Base-by-base conservation (phyloP, 2,888 invertebrate species). In the Cinara cedri region DNA sequence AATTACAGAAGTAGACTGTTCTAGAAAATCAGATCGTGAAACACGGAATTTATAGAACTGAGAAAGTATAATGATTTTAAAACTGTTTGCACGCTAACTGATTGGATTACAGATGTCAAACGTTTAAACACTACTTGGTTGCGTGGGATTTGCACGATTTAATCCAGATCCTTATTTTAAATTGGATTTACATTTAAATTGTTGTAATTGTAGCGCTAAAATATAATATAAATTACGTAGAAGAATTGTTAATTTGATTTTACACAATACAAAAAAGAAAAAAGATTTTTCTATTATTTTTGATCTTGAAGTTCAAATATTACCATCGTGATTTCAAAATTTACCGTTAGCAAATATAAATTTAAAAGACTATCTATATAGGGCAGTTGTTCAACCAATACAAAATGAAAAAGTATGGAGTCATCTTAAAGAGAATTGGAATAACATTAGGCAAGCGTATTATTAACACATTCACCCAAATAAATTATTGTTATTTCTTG, bases 1-100 rank as follows among this genome's bases (percentile, higher is more conserved):
- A 75, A 75, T 65, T 75, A 75, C 42, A 44, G 65, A 75, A 75
- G 63, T 75, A 75, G 51, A 63, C 44, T 42, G 13, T 75, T 75
- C n/a, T 54, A 13, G 9, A 44, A 65, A 21, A 65, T 65, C 9
- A 44, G 51, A 65, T 65, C 63, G 74, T 75, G 63, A 65, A 72
- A 13, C 74, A 65, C 54, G 63, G 42, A 75, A 54, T 54, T 54
- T 54, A 65, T 65, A 54, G 8, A 75, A 75, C 74, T 75, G 63
- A 65, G 74, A 65, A 75, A 75, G 54, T 65, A n/a, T 2, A 54
- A 65, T 3, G 63, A 24, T 65, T 75, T 63, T 54, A 13, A 44
- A 75, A 34, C n/a, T 54, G 54, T 65, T 65, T 4, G 54, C 63
- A 63, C 54, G 54, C 74, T 44, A 75, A 54, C 54, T 54, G 42